Conservation (phyloP, 64 coral and sea anemone species). For the Porites lutea region DNA sequence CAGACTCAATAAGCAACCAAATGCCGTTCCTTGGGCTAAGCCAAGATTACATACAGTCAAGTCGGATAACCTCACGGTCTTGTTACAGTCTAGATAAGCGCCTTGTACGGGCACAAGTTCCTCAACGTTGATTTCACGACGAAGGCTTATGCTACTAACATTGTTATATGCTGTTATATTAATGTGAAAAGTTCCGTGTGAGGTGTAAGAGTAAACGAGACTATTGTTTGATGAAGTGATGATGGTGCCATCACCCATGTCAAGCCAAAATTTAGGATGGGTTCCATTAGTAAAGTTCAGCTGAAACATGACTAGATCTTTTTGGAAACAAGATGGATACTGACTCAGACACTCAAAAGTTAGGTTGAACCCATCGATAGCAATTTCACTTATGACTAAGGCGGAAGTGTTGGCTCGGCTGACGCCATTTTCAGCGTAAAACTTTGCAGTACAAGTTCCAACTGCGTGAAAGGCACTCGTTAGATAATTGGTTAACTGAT, state of each 20-base stretch:
- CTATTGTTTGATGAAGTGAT: not conserved
- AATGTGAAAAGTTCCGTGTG: not conserved
- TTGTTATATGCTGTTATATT: constrained; percentile 43
- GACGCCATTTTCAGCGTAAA: constrained; percentile 39
- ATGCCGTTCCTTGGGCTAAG: constrained; percentile 32
- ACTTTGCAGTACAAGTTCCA: constrained; percentile 4
- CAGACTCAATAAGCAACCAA: constrained; percentile 17
- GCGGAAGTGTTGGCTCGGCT: constrained; percentile 16
- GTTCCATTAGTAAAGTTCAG: constrained; percentile 38
- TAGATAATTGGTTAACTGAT: not conserved
- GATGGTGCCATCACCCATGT: constrained; percentile 41
- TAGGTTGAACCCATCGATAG: constrained; percentile 25
- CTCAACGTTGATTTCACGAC: not conserved
- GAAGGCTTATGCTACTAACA: constrained; percentile 24
- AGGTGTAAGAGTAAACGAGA: not conserved
- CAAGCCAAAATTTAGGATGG: not conserved
- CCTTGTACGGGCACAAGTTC: constrained; percentile 5
- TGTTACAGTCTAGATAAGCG: constrained; percentile 14
- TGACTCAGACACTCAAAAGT: constrained; percentile 22
- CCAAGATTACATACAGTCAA: constrained; percentile 26
- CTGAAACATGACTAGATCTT: constrained; percentile 32
- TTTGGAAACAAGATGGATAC: constrained; percentile 57
- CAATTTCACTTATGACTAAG: constrained; percentile 27
- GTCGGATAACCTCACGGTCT: constrained; percentile 12
- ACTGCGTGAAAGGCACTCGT: not conserved